These are phyloP conservation scores for Onychomys torridus DNA, from an alignment of 2,797 vertebrate genomes.

Conservation along the genomic window DNA sequence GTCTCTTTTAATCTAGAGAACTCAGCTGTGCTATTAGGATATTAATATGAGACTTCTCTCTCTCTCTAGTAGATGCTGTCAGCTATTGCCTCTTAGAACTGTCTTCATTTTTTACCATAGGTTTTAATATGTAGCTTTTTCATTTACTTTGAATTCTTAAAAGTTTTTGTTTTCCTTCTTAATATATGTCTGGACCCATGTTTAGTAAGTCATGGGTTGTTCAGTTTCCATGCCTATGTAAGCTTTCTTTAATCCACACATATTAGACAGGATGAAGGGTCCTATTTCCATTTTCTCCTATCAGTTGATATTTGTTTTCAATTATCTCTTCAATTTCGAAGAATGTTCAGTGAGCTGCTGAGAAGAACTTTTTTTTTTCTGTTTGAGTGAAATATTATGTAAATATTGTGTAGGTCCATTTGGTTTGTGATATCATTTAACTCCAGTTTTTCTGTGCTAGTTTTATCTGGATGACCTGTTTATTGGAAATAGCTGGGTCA, in stretches of 20 bases:
- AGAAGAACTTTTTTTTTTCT: not conserved
- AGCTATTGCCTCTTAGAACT: not conserved
- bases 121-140: not conserved
- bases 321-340: not conserved
- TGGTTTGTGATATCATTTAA: not conserved
- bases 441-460: not conserved
- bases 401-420: not conserved
- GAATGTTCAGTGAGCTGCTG: not conserved
- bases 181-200: not conserved
- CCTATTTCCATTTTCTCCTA: not conserved
- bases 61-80: too few species aligned
- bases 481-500: not conserved
- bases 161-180: not conserved
- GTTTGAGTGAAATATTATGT: not conserved
- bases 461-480: not conserved
- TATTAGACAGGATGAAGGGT: not conserved
- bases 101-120: not conserved
- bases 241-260: not conserved
- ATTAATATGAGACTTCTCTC: not conserved
- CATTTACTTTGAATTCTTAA: not conserved
- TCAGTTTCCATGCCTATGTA: not conserved
- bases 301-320: not conserved
- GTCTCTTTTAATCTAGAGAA: not conserved
- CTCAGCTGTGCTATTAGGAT: not conserved
- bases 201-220: not conserved